Evolutionary conservation across 1,140 invertebrate genomes (phyloP), one percentile per base, ranked within the genome.

Genomic region (Cherax destructor): DNA sequence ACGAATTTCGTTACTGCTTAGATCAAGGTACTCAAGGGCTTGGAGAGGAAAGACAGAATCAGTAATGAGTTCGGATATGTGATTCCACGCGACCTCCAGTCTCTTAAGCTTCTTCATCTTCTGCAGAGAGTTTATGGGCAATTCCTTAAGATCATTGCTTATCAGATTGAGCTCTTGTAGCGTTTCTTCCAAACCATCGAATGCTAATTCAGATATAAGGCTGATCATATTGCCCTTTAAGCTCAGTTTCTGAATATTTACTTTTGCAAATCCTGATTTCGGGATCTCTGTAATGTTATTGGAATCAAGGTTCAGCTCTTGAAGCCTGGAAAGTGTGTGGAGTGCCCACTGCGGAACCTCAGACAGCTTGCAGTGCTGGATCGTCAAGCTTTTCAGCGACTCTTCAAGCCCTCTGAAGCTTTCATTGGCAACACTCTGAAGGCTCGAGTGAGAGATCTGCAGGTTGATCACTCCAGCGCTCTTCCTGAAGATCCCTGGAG

Each of bases 231-330:
- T 98, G 93, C 92, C 90, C 81, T 93, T 83, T 18, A 86, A 52
- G 94, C 97, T 98, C 6, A 99, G 95, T 94, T 97, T 98, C 79
- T 96, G 96, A 59, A 99, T 94, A 47, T 96, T 96, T 89, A 98
- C 95, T 0, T 97, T 97, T 93, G 97, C 98, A 94, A 98, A 98
- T 92, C 97, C 97, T 94, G 98, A 98, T 93, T 97, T 97, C 0
- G 97, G 96, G 59, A 99, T 95, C 92, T 97, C 96, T 59, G 96
- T 95, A 76, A 98, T 97, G 93, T 97, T 95, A 94, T 98, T 98
- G 83, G 96, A 96, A 94, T 98, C 97, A n/a, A 99, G 95, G 94
- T 98, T 97, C 50, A 99, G 95, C 0, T 96, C 96, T 24, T 96
- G 96, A 21, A 98, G 94, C 93, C 96, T 96, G 24, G 95, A 95